A percentile compares a stretch with the other conserved stretches of the same genome.
These are phyloP conservation scores for Priocnemis perturbator DNA, from an alignment of 2,888 invertebrate species.

Conservation along the genomic window DNA sequence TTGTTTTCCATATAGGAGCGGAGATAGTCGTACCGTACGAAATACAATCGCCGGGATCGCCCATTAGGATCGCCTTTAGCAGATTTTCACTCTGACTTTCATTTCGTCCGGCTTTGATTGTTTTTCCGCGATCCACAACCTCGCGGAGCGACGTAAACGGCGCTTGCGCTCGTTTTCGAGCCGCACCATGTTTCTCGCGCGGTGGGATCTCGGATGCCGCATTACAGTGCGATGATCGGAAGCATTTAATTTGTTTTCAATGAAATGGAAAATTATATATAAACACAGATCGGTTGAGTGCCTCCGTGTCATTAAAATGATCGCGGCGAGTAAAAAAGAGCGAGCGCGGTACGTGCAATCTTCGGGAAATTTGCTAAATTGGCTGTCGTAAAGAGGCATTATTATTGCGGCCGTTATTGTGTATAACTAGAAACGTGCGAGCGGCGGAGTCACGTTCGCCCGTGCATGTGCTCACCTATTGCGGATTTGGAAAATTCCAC, in stretches of 20 bases:
- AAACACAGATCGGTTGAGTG: neutral
- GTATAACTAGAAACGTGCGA: neutral
- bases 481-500: slow-evolving; percentile 34
- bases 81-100: no score
- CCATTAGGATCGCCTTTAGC: no score
- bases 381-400: neutral
- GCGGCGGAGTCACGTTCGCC: neutral
- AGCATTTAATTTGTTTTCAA: neutral
- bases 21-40: slow-evolving; percentile 24
- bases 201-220: no score
- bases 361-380: neutral
- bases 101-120: no score
- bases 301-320: neutral
- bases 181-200: no score
- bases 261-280: neutral
- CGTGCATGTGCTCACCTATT: neutral
- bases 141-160: neutral
- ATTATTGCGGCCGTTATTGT: neutral
- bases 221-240: neutral
- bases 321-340: neutral
- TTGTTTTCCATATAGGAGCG: slow-evolving; percentile 18
- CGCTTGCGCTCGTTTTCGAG: no score
- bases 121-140: neutral
- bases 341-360: neutral
- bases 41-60: slow-evolving; percentile 8